Evolutionary conservation across 2,113 vertebrate genomes (phyloP).

Genomic region (Urocynchramus pylzowi): DNA sequence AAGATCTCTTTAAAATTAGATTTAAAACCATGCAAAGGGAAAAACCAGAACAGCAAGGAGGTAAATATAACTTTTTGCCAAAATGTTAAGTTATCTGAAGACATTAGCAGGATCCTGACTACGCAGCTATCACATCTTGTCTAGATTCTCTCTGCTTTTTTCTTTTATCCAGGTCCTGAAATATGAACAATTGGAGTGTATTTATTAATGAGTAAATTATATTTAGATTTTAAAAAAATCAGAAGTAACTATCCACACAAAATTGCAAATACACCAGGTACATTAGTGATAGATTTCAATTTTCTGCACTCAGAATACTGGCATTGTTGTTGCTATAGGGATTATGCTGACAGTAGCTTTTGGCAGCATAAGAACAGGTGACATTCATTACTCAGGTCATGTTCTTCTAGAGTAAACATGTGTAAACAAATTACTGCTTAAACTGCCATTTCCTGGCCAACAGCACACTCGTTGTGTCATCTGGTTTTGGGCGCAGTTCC

Average conservation of each 20-base stretch:
- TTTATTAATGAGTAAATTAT: neutral
- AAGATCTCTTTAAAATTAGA: neutral
- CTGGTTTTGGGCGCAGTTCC: neutral
- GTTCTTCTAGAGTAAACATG: neutral
- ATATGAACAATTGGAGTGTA: neutral
- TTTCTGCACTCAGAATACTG: neutral
- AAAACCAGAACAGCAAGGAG: neutral
- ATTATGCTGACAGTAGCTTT: neutral
- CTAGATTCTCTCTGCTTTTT: neutral
- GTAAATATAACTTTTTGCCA: neutral
- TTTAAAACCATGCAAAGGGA: neutral
- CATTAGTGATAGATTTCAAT: neutral
- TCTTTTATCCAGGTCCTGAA: neutral
- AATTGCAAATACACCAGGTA: neutral
- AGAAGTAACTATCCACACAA: neutral
- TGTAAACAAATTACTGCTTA: neutral
- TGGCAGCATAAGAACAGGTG: neutral
- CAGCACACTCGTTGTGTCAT: neutral
- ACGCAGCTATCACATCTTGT: neutral
- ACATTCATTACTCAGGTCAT: neutral
- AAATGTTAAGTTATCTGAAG: neutral
- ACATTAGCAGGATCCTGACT: neutral
- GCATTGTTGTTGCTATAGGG: neutral
- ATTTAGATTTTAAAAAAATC: neutral
- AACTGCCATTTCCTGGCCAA: neutral